Base-by-base conservation (phyloP, 53 echinoderm and acorn worm species). In the Holothuria leucospilota region DNA sequence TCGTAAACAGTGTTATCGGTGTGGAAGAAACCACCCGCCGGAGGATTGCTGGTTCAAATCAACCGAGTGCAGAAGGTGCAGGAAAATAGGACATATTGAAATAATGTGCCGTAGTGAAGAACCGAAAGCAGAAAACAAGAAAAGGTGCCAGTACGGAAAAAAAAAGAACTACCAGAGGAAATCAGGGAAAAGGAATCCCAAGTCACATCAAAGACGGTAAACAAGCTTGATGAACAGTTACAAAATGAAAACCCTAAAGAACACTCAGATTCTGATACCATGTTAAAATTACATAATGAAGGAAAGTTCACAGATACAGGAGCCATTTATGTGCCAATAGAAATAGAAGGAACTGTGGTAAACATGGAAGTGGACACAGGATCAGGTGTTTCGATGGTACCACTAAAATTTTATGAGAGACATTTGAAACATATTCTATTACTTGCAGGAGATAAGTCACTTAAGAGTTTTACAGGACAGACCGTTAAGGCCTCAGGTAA, bases 381-480 rank as follows among this genome's bases (percentile, higher is more conserved):
- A 62, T 59, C 87, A 9, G 77, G 87, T 28, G 78, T 71, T 59
- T 75, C 87, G 20, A 75, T 86, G 78, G 29, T 71, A 42, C 87
- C 86, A 8, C 0, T 59, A 14, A 20, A 25, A 39, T 73, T 27
- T 59, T 75, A 86, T 30, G 69, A 68, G 28, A 46, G 58, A 61
- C 40, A 56, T 51, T 60, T n/a, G n/a, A n/a, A n/a, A 42, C 73
- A 75, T 62, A 51, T 75, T 49, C 86, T 59, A 52, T 39, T 86
- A 25, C 41, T 75, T 15, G 11, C 75, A 73, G 71, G 53, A n/a
- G n/a, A 62, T 86, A 86, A 86, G 71, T 26, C 51, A 52, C 84
- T 88, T 69, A 81, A 18, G 12, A 88, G 88, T 59, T 83, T 83
- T 53, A 88, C 83, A 66, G 90, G 90, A 0, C 86, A 90, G 51